phyloP scores from a whole-genome alignment of 2,113 vertebrate genomes.

The Lepus americanus region DNA sequence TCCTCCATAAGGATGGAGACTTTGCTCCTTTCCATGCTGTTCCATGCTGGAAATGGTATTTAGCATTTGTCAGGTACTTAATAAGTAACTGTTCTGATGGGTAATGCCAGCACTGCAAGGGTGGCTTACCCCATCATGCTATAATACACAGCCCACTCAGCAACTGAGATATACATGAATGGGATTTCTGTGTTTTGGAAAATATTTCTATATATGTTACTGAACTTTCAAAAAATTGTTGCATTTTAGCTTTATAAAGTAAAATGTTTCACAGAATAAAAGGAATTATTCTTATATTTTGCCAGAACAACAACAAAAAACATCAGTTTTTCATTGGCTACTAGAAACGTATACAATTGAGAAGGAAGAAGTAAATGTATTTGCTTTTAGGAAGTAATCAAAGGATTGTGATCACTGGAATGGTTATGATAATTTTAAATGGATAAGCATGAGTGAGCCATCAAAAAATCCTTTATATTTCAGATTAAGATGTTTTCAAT shows the following conservation, averaged over 20 bases:
- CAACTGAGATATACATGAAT: neutral
- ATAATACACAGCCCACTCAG: too few relatives aligned
- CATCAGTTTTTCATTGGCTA: neutral
- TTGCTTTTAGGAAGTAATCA: neutral
- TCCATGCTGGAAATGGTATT: neutral
- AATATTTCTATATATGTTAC: neutral
- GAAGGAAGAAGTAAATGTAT: neutral
- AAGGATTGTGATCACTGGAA: neutral
- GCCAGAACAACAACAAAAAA: constrained; percentile 12
- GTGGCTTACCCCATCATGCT: too few relatives aligned
- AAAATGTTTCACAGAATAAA: neutral
- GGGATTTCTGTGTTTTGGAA: neutral
- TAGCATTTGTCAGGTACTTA: neutral
- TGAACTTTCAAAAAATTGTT: neutral
- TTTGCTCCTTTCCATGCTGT: neutral
- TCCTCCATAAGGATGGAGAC: fast-evolving
- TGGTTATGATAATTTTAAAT: neutral
- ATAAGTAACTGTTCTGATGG: too few relatives aligned
- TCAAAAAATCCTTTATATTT: neutral
- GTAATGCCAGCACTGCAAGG: too few relatives aligned
- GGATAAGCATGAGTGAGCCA: neutral
- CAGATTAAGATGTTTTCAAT: neutral
- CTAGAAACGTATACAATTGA: neutral
- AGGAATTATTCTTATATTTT: constrained; percentile 9
- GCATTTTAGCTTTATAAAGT: constrained; percentile 15